Evolutionary conservation across 2,888 invertebrate genomes (phyloP).

Genomic region (Chouioia cunea): DNA sequence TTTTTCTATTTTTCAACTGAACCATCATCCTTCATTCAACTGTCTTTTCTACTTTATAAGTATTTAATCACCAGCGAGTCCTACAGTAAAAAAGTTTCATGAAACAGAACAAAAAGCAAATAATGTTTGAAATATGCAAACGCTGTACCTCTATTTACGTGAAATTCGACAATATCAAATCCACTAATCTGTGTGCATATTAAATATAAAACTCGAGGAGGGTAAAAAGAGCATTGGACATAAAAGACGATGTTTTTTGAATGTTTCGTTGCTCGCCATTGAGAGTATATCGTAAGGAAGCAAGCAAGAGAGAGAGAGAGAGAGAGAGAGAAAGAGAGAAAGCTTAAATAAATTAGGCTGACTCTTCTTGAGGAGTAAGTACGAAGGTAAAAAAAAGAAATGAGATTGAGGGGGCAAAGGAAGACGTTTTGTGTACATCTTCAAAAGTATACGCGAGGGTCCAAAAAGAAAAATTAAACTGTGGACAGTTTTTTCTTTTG

Average conservation of each 20-base stretch:
- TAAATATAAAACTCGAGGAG: background rate
- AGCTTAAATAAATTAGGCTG: too few relatives aligned
- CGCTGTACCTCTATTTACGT: constrained; percentile 9
- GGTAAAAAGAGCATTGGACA: background rate
- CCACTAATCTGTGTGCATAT: background rate
- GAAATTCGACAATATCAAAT: constrained; percentile 26
- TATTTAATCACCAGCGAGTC: too few relatives aligned
- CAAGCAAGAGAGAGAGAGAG: constrained; percentile 29
- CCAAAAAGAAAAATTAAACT: constrained; percentile 15
- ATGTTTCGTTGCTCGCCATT: constrained; percentile 16
- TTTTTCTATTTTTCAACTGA: too few relatives aligned
- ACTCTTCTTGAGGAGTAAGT: background rate
- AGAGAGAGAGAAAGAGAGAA: background rate
- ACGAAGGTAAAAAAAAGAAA: background rate
- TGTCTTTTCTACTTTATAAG: too few relatives aligned
- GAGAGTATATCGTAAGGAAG: constrained; percentile 12
- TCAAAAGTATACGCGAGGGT: background rate
- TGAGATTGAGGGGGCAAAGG: constrained; percentile 19
- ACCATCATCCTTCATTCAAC: too few relatives aligned
- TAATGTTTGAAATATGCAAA: constrained; percentile 28
- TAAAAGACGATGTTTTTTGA: constrained; percentile 16
- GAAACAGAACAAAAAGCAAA: too few relatives aligned
- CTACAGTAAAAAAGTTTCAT: too few relatives aligned
- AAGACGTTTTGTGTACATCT: constrained; percentile 8
- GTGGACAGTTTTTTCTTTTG: constrained; percentile 10